These are phyloP conservation scores for Anthophora plumipes DNA, from an alignment of 2,888 invertebrate genomes.

Conservation along the genomic window DNA sequence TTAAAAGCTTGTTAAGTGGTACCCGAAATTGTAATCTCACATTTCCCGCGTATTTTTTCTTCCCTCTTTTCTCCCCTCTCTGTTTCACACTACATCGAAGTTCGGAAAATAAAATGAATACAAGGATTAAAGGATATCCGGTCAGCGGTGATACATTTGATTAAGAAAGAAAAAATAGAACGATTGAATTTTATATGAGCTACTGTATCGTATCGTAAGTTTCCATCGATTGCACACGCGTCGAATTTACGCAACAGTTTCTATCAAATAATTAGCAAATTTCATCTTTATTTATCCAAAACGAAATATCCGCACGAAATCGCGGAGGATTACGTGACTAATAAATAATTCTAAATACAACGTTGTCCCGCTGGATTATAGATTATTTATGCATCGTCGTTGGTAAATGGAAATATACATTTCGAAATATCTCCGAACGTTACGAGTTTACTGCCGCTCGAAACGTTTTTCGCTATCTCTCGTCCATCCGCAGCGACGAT, in stretches of 20 bases:
- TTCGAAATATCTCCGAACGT: neutral
- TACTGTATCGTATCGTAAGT: neutral
- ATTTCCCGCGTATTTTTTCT: no score
- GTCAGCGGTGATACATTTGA: no score
- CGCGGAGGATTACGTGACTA: neutral
- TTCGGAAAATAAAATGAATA: no score
- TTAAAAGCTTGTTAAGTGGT: conserved; percentile 1
- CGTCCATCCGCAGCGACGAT: no score
- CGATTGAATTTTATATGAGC: no score
- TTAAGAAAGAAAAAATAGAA: no score
- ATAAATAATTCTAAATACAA: conserved; percentile 4
- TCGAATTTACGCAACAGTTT: neutral
- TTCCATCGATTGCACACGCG: neutral
- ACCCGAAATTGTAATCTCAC: neutral
- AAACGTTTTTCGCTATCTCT: neutral
- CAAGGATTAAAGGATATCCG: no score
- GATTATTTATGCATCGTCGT: neutral
- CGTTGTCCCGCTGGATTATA: neutral
- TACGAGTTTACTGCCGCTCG: neutral
- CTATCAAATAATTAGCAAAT: neutral
- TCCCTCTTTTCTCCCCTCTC: neutral
- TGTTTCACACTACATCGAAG: no score
- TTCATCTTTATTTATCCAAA: neutral
- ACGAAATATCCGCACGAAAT: neutral
- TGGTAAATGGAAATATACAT: neutral